Conservation (phyloP, 1,140 invertebrate genomes). For the Leptinotarsa lineolata region DNA sequence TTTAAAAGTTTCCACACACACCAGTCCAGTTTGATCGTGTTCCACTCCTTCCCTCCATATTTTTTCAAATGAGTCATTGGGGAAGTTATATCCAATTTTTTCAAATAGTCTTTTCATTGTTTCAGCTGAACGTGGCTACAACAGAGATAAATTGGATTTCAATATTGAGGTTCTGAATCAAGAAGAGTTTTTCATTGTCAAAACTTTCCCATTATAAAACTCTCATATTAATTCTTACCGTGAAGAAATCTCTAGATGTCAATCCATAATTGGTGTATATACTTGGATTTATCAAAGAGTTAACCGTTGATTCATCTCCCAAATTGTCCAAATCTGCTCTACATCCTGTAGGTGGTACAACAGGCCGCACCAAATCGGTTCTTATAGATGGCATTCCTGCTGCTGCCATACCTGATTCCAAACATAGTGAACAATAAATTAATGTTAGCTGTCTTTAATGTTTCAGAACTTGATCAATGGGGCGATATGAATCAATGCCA, state of each 20-base stretch:
- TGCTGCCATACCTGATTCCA: slow-evolving; percentile 33
- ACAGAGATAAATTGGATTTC: neutral
- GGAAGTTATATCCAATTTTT: slow-evolving; percentile 48
- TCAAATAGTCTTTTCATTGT: slow-evolving; percentile 47
- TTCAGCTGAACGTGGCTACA: slow-evolving; percentile 47
- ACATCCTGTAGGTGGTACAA: slow-evolving; percentile 33
- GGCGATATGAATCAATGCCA: too few species aligned
- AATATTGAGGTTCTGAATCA: too few species aligned
- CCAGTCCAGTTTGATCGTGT: slow-evolving; percentile 46
- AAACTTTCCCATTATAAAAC: too few species aligned
- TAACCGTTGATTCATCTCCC: slow-evolving; percentile 43
- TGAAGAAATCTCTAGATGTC: slow-evolving; percentile 46
- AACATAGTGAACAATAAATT: neutral
- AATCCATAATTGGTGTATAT: slow-evolving; percentile 49
- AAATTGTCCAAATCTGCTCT: slow-evolving; percentile 45
- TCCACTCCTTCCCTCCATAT: slow-evolving; percentile 47
- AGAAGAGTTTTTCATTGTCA: too few species aligned
- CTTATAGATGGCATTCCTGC: slow-evolving; percentile 46
- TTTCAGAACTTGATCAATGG: too few species aligned
- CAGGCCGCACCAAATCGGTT: slow-evolving; percentile 38
- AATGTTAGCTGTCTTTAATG: neutral
- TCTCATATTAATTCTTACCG: slow-evolving; percentile 34
- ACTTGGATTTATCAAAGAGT: slow-evolving; percentile 46
- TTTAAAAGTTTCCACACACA: slow-evolving; percentile 52
- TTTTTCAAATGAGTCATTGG: slow-evolving; percentile 46